Percentiles rank a stretch among this genome's conserved stretches.
Evolutionary conservation across 2,888 invertebrate genomes (phyloP).

Genomic region (Tineola bisselliella): DNA sequence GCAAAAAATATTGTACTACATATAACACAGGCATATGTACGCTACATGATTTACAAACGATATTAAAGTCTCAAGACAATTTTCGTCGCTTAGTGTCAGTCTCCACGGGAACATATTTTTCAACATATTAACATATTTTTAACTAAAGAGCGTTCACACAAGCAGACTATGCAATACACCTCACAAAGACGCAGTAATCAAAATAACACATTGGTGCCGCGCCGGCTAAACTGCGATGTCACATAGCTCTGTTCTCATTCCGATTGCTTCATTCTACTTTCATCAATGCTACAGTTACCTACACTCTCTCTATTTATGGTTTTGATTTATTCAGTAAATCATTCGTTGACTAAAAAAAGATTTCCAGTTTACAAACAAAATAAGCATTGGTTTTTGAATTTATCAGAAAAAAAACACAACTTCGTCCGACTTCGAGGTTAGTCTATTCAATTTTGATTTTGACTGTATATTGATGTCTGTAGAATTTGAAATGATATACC

Average conservation of each 20-base stretch:
- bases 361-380: no score
- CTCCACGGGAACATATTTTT: no score
- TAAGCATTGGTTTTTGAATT: no score
- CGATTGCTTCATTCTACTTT: slow-evolving; percentile 61
- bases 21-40: not conserved
- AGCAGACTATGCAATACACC: not conserved
- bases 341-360: no score
- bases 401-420: no score
- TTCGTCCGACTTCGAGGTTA: no score
- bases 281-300: slow-evolving; percentile 15
- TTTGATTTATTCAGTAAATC: not conserved
- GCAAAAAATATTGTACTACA: no score
- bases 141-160: not conserved
- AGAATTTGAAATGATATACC: no score
- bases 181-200: slow-evolving; percentile 55
- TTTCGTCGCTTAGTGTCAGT: slow-evolving; percentile 29
- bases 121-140: slow-evolving; percentile 23
- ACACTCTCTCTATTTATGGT: not conserved
- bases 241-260: slow-evolving; percentile 47
- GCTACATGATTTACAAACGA: slow-evolving; percentile 19
- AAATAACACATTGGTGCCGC: slow-evolving; percentile 57
- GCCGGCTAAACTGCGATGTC: slow-evolving; percentile 59
- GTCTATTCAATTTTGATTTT: no score
- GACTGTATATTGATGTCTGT: no score
- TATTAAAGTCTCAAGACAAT: slow-evolving; percentile 37